Percentiles rank a stretch among this genome's conserved stretches.
Conservation (phyloP, 2,113 vertebrate genomes). For the Myiopsitta monachus region DNA sequence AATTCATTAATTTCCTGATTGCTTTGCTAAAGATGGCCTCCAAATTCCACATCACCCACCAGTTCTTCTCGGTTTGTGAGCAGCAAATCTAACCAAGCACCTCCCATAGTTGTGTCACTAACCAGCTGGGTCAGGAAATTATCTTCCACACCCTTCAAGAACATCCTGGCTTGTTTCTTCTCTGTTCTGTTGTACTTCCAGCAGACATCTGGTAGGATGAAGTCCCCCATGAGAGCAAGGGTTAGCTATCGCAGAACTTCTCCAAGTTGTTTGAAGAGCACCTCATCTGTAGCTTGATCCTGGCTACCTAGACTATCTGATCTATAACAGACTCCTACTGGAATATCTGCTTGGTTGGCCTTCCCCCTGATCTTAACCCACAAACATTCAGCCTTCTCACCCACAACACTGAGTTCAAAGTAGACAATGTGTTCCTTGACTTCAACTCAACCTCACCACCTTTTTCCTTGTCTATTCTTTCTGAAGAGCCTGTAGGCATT, state of each 20-base stretch:
- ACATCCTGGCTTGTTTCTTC: background rate
- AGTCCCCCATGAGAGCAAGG: background rate
- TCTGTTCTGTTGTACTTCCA: background rate
- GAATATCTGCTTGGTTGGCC: background rate
- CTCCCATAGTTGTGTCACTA: background rate
- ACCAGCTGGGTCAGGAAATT: background rate
- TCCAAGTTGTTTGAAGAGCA: background rate
- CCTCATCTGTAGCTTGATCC: background rate
- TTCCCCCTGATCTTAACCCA: background rate
- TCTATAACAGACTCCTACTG: background rate
- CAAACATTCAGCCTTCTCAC: background rate
- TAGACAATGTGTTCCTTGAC: background rate
- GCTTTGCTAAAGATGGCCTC: background rate
- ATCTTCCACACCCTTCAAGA: background rate
- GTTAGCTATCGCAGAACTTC: background rate
- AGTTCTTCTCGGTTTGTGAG: background rate
- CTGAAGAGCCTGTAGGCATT: background rate
- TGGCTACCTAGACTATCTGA: background rate
- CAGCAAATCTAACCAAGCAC: background rate
- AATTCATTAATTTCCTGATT: background rate
- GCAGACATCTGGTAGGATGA: background rate
- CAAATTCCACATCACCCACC: background rate
- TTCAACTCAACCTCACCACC: background rate
- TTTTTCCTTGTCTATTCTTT: background rate
- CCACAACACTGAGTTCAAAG: background rate